Evolutionary conservation across 2,113 vertebrate genomes (phyloP), one percentile per base, ranked within the genome.

Genomic region (Peromyscus californicus): DNA sequence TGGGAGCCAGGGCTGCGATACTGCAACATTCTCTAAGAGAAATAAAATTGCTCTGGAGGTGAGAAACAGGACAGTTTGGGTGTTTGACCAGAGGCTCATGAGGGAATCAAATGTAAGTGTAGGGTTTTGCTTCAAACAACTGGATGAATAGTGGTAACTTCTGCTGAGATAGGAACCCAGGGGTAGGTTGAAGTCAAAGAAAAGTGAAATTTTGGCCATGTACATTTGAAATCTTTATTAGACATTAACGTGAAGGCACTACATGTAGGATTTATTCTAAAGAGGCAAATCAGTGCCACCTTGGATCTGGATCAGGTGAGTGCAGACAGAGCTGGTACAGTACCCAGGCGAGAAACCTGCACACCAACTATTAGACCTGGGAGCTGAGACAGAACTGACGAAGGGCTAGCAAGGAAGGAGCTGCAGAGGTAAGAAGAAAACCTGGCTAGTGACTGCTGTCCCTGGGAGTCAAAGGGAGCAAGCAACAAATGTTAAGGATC

Each of bases 61-160:
- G n/a, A 88, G 75, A 93, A 76, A 70, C 57, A 78, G 63, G 79
- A 93, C 39, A 51, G 61, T 67, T 26, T 87, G 72, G 57, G 65
- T n/a, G 7, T 94, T 31, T 33, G 29, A 74, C 67, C 84, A 29
- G 59, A 85, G 54, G 29, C 6, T 59, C 33, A 48, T 26, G 91
- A 89, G 48, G 31, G 10, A 78, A 93, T 95, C 29, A 92, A 95
- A 4, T 29, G 57, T 65, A 75, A 89, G 21, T 45, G 83, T 57
- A 11, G 61, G 45, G 45, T 89, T 88, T 91, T 72, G 74, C 19
- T 84, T 96, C 85, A 76, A 78, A 93, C 39, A 63, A 26, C 70
- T 65, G 39, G 42, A 33, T 33, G 3, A 67, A 57, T 19, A 79
- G 21, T 91, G 42, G 83, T 21, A 5, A 61, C 82, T 84, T 93